phyloP scores from a whole-genome alignment of 2,888 invertebrate genomes.

The Galerucella nymphaeae region DNA sequence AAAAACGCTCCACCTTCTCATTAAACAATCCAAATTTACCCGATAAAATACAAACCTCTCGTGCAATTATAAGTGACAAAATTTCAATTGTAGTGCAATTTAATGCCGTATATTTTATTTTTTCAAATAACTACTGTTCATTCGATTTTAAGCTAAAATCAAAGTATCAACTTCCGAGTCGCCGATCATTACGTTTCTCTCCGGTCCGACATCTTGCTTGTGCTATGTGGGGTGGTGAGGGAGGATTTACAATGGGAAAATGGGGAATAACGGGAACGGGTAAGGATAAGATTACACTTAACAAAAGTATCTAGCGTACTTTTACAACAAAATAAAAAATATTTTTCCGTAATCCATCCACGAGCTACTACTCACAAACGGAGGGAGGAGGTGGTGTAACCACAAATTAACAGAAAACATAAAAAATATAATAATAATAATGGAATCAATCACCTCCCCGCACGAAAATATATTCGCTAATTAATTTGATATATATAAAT shows the following conservation, averaged over 20 bases:
- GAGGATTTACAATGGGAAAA: not conserved
- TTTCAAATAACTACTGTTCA: no score
- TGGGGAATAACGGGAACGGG: conserved; percentile 11
- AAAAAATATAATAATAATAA: conserved; percentile 24
- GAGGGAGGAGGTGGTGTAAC: conserved; percentile 10
- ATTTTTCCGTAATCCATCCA: conserved; percentile 17
- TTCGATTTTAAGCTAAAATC: no score
- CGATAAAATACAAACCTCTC: no score
- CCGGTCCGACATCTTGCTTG: conserved; percentile 40
- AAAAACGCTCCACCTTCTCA: no score
- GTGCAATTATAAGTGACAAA: no score
- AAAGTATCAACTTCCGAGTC: conserved; percentile 4
- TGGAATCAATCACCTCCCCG: conserved; percentile 28
- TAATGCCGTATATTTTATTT: no score
- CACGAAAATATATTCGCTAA: conserved; percentile 34
- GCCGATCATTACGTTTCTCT: conserved; percentile 29
- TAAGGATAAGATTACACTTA: conserved; percentile 36
- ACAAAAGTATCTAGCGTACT: conserved; percentile 33
- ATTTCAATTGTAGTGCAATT: no score
- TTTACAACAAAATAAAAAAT: conserved; percentile 37
- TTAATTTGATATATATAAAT: conserved; percentile 39
- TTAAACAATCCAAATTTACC: no score
- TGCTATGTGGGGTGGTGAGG: not conserved
- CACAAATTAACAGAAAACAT: conserved; percentile 36
- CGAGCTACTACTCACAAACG: conserved; percentile 12